phyloP scores from a whole-genome alignment of 2,888 invertebrate species.

The Aricia artaxerxes region DNA sequence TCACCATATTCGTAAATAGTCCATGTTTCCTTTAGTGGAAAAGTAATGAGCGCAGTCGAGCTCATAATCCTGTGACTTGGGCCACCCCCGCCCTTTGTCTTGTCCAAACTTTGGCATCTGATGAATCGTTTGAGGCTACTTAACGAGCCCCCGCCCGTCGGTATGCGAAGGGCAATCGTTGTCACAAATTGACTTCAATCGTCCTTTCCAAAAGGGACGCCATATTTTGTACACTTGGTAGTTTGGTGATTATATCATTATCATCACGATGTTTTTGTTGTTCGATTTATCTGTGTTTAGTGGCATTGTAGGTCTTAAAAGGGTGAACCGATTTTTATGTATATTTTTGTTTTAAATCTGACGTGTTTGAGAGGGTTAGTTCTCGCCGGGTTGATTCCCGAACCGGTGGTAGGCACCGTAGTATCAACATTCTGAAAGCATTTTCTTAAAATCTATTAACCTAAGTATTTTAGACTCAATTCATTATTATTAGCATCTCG shows the following conservation, averaged over 20 bases:
- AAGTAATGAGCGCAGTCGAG: neutral
- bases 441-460: too few species aligned
- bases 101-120: slow-evolving; percentile 49
- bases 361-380: too few species aligned
- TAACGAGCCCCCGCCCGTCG: slow-evolving; percentile 52
- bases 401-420: too few species aligned
- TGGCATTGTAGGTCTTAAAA: too few species aligned
- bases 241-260: neutral
- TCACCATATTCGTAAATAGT: neutral
- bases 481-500: too few species aligned
- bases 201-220: slow-evolving; percentile 27
- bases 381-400: too few species aligned
- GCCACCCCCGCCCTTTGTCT: slow-evolving; percentile 47
- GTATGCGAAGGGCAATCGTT: slow-evolving; percentile 45
- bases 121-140: slow-evolving; percentile 62
- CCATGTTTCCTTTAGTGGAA: neutral
- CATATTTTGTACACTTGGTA: slow-evolving; percentile 10
- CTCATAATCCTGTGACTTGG: slow-evolving; percentile 38
- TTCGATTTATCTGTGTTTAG: too few species aligned
- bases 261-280: neutral
- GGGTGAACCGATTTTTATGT: too few species aligned
- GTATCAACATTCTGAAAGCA: too few species aligned
- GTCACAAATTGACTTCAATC: slow-evolving; percentile 40
- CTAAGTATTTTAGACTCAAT: too few species aligned
- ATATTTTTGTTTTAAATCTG: too few species aligned